These are phyloP conservation scores for Oryzias celebensis DNA, from an alignment of 2,113 vertebrate genomes.

Conservation along the genomic window DNA sequence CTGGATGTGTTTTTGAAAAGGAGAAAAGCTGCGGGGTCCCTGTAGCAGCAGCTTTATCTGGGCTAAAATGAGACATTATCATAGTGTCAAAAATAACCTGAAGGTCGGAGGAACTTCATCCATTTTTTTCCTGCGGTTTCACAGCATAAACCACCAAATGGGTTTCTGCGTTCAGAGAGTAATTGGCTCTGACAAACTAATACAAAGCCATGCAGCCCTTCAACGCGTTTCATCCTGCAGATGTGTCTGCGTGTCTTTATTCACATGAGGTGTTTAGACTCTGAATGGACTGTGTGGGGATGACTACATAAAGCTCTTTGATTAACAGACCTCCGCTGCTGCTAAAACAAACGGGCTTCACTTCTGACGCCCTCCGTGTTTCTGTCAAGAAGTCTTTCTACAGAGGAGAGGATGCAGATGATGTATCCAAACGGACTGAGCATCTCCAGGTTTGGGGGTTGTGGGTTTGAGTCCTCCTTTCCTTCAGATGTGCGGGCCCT, in stretches of 20 bases:
- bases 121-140: constrained; percentile 32
- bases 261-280: constrained; percentile 63
- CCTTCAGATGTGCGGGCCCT: constrained; percentile 60
- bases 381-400: too few relatives aligned
- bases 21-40: too few relatives aligned
- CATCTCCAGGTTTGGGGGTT: constrained; percentile 16
- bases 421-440: constrained; percentile 11
- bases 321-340: constrained; percentile 46
- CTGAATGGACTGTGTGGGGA: constrained; percentile 48
- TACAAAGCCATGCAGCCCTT: constrained; percentile 48
- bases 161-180: constrained; percentile 21
- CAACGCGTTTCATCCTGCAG: constrained; percentile 51
- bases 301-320: constrained; percentile 64
- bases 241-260: constrained; percentile 53
- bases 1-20: too few relatives aligned
- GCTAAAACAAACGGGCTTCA: constrained; percentile 38
- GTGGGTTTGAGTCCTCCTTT: constrained; percentile 67
- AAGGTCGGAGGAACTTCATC: constrained; percentile 51
- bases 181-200: constrained; percentile 52
- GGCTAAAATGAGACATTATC: constrained; percentile 28
- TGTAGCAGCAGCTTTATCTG: too few relatives aligned
- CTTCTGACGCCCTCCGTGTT: constrained; percentile 10
- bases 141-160: constrained; percentile 36
- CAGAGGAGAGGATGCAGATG: constrained; percentile 3
- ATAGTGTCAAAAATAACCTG: constrained; percentile 28